Evolutionary conservation across 2,888 invertebrate genomes (phyloP).

Genomic region (Teleiodes luculella): DNA sequence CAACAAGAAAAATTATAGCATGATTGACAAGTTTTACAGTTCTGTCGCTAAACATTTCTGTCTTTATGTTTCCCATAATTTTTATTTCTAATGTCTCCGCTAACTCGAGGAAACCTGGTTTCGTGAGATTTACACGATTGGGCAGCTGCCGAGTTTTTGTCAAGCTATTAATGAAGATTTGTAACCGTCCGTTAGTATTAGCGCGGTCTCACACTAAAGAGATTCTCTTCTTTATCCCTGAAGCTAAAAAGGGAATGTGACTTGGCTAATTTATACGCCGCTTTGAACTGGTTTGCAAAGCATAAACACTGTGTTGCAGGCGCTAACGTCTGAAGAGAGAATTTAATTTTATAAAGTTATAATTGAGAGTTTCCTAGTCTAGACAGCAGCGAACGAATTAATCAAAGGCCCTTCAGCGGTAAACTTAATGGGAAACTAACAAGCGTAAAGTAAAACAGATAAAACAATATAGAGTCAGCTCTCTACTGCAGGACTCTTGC

Average conservation of each 20-base stretch:
- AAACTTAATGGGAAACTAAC: slow-evolving; percentile 58
- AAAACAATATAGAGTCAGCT: slow-evolving; percentile 45
- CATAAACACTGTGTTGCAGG: slow-evolving; percentile 36
- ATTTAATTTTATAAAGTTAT: slow-evolving; percentile 50
- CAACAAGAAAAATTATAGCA: background rate
- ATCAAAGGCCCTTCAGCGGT: slow-evolving; percentile 50
- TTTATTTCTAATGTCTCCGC: slow-evolving; percentile 27
- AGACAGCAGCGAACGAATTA: slow-evolving; percentile 51
- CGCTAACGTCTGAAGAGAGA: slow-evolving; percentile 32
- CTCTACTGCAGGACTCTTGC: slow-evolving; percentile 22
- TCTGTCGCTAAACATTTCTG: slow-evolving; percentile 11
- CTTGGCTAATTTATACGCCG: slow-evolving; percentile 50
- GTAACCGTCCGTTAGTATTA: slow-evolving; percentile 55
- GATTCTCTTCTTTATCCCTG: slow-evolving; percentile 48
- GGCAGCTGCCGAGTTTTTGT: slow-evolving; percentile 63
- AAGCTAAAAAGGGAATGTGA: slow-evolving; percentile 47
- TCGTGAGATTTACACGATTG: slow-evolving; percentile 49
- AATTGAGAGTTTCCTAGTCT: slow-evolving; percentile 33
- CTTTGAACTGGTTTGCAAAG: slow-evolving; percentile 59
- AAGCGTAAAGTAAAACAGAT: slow-evolving; percentile 61
- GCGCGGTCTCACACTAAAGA: slow-evolving; percentile 55
- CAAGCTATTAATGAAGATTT: slow-evolving; percentile 69
- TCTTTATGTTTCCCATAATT: slow-evolving; percentile 22
- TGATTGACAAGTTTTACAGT: slow-evolving; percentile 16
- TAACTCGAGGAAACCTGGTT: slow-evolving; percentile 40